phyloP scores from a whole-genome alignment of 2,888 invertebrate genomes.

The Drosophila algonquin region DNA sequence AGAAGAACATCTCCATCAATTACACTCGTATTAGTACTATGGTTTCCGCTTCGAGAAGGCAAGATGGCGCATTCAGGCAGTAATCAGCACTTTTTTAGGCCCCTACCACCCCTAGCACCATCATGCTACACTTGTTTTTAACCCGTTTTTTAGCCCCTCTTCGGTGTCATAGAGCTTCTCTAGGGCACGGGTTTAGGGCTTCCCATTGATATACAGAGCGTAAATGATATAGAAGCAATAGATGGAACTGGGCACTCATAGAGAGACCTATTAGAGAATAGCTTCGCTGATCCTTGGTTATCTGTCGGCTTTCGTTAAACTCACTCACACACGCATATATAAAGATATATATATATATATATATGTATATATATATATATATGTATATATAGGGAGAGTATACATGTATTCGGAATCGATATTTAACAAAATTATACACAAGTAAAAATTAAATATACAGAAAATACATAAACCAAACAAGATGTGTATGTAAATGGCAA shows the following conservation, averaged over 20 bases:
- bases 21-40: neutral
- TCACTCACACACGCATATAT: constrained; percentile 16
- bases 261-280: neutral
- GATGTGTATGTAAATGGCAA: constrained; percentile 47
- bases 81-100: neutral
- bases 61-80: neutral
- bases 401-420: constrained; percentile 43
- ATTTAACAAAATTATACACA: constrained; percentile 58
- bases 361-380: constrained; percentile 17
- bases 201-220: constrained; percentile 31
- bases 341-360: constrained; percentile 14
- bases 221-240: neutral
- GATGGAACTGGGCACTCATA: neutral
- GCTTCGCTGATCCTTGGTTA: neutral
- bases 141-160: neutral
- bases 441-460: constrained; percentile 27
- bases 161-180: constrained; percentile 51
- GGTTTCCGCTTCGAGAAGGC: neutral
- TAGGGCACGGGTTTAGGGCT: constrained; percentile 26
- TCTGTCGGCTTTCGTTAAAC: constrained; percentile 2
- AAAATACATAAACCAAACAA: constrained; percentile 6
- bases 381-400: constrained; percentile 38
- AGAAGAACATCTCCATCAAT: constrained; percentile 17
- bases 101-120: neutral
- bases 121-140: neutral